Percentiles rank a stretch among this genome's conserved stretches.
phyloP scores from a whole-genome alignment of 2,113 vertebrate genomes.

The Dermatemys mawii region DNA sequence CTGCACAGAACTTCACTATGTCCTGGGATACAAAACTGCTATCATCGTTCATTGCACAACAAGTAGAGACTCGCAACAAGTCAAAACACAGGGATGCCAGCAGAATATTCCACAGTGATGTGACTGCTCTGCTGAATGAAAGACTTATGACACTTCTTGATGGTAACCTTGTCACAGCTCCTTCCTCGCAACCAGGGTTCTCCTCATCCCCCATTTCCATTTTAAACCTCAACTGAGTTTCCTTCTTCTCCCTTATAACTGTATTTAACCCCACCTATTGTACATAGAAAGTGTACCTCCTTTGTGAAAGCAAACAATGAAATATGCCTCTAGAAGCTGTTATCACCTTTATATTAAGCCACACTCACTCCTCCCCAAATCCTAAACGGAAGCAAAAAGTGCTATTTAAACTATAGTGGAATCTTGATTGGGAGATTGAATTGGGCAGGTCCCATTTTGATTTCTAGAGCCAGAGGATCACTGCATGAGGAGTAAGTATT shows the following conservation, averaged over 20 bases:
- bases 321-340: neutral
- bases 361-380: neutral
- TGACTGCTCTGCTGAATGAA: neutral
- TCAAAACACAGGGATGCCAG: neutral
- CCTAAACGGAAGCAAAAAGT: neutral
- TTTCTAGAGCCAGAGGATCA: neutral
- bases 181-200: neutral
- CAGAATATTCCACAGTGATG: neutral
- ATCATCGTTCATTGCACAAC: fast-evolving
- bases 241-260: neutral
- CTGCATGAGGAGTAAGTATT: neutral
- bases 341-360: neutral
- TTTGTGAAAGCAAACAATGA: neutral
- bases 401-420: neutral
- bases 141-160: neutral
- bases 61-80: neutral
- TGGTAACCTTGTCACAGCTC: neutral
- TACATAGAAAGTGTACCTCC: neutral
- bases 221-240: neutral
- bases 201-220: neutral
- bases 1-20: neutral
- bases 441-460: neutral
- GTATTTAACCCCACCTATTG: fast-evolving
- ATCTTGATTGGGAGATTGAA: neutral
- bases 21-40: neutral